Evolutionary conservation across 1,140 invertebrate genomes (phyloP), one percentile per base, ranked within the genome.

Genomic region (Bombus balteatus): DNA sequence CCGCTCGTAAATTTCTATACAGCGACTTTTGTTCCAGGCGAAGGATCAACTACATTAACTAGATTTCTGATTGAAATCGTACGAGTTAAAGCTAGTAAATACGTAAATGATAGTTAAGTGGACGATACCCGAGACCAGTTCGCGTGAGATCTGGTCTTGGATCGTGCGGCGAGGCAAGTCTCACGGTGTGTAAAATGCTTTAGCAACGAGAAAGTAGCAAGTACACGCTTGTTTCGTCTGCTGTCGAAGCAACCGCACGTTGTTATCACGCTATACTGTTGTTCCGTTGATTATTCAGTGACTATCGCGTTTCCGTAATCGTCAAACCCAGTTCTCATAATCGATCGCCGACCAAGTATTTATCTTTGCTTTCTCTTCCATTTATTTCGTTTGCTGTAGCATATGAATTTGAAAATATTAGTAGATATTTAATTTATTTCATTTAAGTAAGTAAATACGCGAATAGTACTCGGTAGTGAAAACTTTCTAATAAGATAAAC

Each of bases 41-140:
- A 47, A 47, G 0, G 0, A 6, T 6, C 5, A 0, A 18, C 47
- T 2, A 8, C 47, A 1, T 22, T 8, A 8, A 53, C 47, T 53
- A 8, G 47, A 53, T 8, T 22, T 22, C 18, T 3, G 0, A 0
- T 53, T 2, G 47, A 53, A 22, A 53, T 22, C 18, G 47, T 22
- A 22, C 18, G 47, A 18, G 18, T 18, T 0, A 0, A 18, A 53
- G 6, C 47, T 6, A 18, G 18, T 8, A 53, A 22, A 53, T 18
- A 6, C 5, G 47, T 53, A 22, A 8, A 53, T 0, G 18, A 53
- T 0, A 5, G 5, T 53, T 22, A 0, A 53, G 47, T 0, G 47
- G 47, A 47, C 47, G 47, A 8, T 53, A 22, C 18, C 47, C 47
- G 18, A 22, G 18, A 53, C 1, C 47, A 0, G 6, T 0, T 22